Conservation (phyloP, 2,888 invertebrate species). For the Isoperla grammatica region DNA sequence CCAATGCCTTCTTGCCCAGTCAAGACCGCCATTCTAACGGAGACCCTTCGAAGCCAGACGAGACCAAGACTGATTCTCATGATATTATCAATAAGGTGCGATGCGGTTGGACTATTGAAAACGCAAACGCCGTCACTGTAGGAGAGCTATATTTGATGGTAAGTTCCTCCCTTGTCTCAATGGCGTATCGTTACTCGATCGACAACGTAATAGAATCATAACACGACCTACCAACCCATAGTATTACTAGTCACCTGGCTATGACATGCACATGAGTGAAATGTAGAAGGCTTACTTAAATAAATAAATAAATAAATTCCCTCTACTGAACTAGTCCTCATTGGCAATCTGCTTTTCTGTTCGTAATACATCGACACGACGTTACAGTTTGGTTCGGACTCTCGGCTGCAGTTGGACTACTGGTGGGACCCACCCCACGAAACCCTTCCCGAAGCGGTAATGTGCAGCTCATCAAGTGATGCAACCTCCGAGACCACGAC, state of each 20-base stretch:
- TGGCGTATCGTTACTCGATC: no score
- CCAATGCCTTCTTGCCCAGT: not conserved
- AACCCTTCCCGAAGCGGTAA: not conserved
- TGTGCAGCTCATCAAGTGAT: not conserved
- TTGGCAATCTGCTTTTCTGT: no score
- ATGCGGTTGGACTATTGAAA: conserved; percentile 72
- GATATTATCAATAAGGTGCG: conserved; percentile 43
- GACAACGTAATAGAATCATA: no score
- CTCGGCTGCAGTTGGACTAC: conserved; percentile 70
- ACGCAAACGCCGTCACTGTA: conserved; percentile 73
- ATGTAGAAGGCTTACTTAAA: no score
- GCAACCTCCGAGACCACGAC: not conserved
- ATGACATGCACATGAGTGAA: no score
- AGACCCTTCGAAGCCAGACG: not conserved
- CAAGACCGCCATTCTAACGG: not conserved
- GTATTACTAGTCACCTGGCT: no score
- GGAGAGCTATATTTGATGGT: conserved; percentile 90
- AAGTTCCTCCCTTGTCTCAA: conserved; percentile 34
- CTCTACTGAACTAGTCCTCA: no score
- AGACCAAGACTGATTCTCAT: no score
- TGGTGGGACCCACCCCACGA: conserved; percentile 57
- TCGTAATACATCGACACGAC: no score
- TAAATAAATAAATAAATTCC: no score
- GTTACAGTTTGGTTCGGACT: conserved; percentile 64
- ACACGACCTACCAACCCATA: no score